Base-by-base conservation (phyloP, 2,888 invertebrate species). In the Endotricha flammealis region DNA sequence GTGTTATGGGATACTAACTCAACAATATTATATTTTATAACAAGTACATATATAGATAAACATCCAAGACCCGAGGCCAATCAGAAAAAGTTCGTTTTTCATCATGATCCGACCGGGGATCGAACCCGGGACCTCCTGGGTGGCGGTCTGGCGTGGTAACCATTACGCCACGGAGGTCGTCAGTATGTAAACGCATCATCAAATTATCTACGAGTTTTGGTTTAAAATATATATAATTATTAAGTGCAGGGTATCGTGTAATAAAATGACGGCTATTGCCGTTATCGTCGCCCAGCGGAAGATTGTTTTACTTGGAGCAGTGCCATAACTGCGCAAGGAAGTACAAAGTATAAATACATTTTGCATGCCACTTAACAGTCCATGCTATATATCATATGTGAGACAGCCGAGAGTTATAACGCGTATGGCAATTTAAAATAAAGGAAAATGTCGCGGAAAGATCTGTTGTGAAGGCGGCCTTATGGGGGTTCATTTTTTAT, bases 291-390 rank as follows among this genome's bases (percentile, higher is more conserved):
- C 63, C 59, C 63, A 56, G 52, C 67, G 72, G 74, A 78, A 83
- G 79, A 83, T 83, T 86, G 83, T 82, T 85, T 85, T 64, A 81
- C 65, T 86, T 86, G 85, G 85, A 76, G 57, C 53, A 40, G 50
- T 64, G 85, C 85, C 85, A 85, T 83, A 82, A 85, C 74, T 75
- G 66, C 71, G 61, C 64, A 82, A 79, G 83, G 80, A 81, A 83
- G 78, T 76, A 78, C 77, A 69, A 79, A 76, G 75, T 83, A 83
- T 79, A 82, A 81, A 82, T 82, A 82, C 71, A 82, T 79, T 83
- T 77, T 81, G 82, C 80, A 83, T 85, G 77, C 80, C 75, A 82
- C 85, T 85, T 86, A 86, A 72, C 80, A 78, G 75, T 63, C 69
- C 53, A 61, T 56, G 60, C 66, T 56, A 76, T 82, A 72, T 75